phyloP scores from a whole-genome alignment of 2,113 vertebrate genomes.

The Tenrec ecaudatus region DNA sequence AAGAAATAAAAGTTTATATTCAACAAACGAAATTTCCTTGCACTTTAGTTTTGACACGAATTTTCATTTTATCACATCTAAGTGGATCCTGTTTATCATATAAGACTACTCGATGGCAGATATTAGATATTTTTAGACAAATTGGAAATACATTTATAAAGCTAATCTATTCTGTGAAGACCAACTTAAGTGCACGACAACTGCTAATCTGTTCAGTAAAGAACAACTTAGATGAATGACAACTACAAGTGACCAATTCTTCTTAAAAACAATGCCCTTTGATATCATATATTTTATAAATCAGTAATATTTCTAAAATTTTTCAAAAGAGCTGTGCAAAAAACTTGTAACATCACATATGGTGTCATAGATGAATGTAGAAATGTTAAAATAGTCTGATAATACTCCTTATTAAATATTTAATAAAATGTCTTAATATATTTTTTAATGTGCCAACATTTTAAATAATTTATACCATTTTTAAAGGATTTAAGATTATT shows the following conservation, averaged over 20 bases:
- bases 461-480: constrained; percentile 38
- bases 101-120: not conserved
- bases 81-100: not conserved
- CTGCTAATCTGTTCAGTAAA: not conserved
- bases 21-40: not conserved
- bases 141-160: constrained; percentile 24
- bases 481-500: constrained; percentile 14
- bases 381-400: not conserved
- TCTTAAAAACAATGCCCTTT: constrained; percentile 8
- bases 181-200: not conserved
- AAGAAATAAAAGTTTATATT: not conserved
- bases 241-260: constrained; percentile 19
- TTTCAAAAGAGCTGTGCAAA: not conserved
- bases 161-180: constrained; percentile 10
- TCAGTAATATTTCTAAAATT: constrained; percentile 20
- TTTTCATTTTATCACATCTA: not conserved
- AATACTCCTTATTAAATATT: constrained; percentile 40
- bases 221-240: not conserved
- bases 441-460: constrained; percentile 29
- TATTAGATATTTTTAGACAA: constrained; percentile 28
- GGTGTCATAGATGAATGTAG: constrained; percentile 9
- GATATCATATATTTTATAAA: not conserved
- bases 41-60: not conserved
- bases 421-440: constrained; percentile 18
- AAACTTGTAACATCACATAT: not conserved